Conservation (phyloP, 2,797 vertebrate species). For the Trematomus bernacchii region DNA sequence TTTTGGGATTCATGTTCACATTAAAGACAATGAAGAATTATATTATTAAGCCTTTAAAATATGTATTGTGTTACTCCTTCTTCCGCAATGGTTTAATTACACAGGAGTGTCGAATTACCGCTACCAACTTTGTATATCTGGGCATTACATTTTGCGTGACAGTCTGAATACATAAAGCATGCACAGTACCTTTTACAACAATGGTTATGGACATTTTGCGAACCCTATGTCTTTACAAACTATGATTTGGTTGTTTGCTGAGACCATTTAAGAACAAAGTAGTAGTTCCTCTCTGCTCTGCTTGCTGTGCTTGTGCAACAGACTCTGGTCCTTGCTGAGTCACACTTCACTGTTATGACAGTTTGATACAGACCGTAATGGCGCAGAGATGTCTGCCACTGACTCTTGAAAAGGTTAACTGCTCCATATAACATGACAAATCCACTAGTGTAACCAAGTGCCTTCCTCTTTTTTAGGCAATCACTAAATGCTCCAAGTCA, state of each 20-base stretch:
- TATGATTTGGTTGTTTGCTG: neutral
- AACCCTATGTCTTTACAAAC: no score
- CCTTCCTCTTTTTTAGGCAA: neutral
- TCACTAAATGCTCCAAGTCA: neutral
- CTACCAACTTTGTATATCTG: no score
- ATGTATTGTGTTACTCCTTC: neutral
- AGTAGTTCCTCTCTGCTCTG: slow-evolving; percentile 6
- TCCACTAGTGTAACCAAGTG: neutral
- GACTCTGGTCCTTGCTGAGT: slow-evolving; percentile 50
- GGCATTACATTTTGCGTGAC: no score
- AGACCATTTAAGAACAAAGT: slow-evolving; percentile 16
- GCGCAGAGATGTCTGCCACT: neutral
- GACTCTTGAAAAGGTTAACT: slow-evolving; percentile 34
- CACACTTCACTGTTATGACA: slow-evolving; percentile 67
- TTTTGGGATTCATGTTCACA: neutral
- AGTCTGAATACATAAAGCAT: neutral
- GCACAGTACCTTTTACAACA: neutral
- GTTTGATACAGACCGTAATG: slow-evolving; percentile 41
- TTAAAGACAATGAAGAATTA: neutral
- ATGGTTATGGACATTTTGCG: neutral
- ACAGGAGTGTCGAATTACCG: neutral
- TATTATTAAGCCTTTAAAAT: neutral
- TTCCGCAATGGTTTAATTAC: neutral
- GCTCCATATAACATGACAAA: neutral
- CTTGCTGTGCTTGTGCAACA: slow-evolving; percentile 29